These are phyloP conservation scores for Mythimna pallens DNA, from an alignment of 2,888 invertebrate genomes.

Conservation along the genomic window DNA sequence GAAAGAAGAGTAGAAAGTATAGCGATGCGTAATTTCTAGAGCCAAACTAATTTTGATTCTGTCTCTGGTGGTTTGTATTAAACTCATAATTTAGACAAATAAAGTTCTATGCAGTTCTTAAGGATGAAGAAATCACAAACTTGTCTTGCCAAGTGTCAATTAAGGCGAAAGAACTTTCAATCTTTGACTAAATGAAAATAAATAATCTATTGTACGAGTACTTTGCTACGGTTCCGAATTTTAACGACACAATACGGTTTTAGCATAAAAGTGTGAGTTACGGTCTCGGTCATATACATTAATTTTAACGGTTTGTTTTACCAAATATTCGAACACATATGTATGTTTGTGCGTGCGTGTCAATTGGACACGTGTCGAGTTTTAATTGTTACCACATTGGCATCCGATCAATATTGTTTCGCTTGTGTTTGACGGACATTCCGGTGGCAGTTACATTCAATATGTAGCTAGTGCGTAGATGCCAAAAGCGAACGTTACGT, in stretches of 20 bases:
- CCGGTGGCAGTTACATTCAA: conserved; percentile 27
- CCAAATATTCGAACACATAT: conserved; percentile 4
- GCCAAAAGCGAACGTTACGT: conserved; percentile 23
- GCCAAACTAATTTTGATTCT: not conserved
- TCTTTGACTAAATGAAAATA: not conserved
- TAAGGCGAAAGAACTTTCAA: not conserved
- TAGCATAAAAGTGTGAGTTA: conserved; percentile 15
- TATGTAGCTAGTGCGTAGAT: conserved; percentile 9
- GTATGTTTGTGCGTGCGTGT: conserved; percentile 25
- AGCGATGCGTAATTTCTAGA: not conserved
- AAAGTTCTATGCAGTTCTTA: not conserved
- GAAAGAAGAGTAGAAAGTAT: not conserved
- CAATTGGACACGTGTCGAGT: conserved; percentile 35
- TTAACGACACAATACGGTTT: conserved; percentile 18
- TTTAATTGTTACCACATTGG: conserved; percentile 52
- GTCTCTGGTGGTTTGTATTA: not conserved
- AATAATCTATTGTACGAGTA: too few species aligned
- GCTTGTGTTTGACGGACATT: conserved; percentile 38
- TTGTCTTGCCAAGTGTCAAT: conserved; percentile 3
- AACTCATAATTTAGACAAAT: not conserved
- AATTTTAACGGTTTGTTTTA: conserved; percentile 31
- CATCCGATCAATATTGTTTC: conserved; percentile 55
- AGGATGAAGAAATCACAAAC: not conserved
- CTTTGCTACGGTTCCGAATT: conserved; percentile 4
- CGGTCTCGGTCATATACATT: conserved; percentile 9